These are phyloP conservation scores for Zaprionus tsacasi DNA, from an alignment of 1,140 invertebrate species.

Conservation along the genomic window DNA sequence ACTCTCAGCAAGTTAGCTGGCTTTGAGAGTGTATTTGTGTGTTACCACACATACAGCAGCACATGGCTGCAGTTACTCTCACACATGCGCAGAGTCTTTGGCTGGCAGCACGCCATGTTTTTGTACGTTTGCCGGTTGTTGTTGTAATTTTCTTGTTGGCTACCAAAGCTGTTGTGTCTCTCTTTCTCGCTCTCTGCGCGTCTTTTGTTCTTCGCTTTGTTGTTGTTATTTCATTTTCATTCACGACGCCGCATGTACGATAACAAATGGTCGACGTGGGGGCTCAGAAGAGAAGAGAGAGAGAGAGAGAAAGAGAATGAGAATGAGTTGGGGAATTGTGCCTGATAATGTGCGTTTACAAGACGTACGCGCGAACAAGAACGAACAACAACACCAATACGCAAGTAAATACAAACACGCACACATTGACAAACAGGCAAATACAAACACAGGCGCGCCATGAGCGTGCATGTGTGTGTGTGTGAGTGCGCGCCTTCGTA, in stretches of 20 bases:
- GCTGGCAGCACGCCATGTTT: conserved; percentile 45
- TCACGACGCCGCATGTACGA: conserved; percentile 40
- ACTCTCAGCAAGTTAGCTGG: conserved; percentile 13
- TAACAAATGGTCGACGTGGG: conserved; percentile 36
- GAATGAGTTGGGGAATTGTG: background rate
- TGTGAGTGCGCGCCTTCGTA: conserved; percentile 4
- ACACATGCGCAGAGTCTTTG: conserved; percentile 43
- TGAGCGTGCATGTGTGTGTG: background rate
- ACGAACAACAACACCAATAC: conserved; percentile 42
- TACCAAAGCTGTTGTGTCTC: conserved; percentile 4
- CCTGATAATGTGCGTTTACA: conserved; percentile 61
- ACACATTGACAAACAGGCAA: conserved; percentile 21
- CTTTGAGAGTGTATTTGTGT: background rate
- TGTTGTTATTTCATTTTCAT: conserved; percentile 47
- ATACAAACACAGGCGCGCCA: conserved; percentile 39
- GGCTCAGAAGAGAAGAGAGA: conserved; percentile 11
- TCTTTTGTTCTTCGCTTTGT: background rate
- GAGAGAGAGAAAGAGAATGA: background rate
- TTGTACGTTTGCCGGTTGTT: conserved; percentile 48
- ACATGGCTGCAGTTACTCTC: conserved; percentile 32
- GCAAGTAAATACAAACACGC: conserved; percentile 35
- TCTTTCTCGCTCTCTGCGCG: conserved; percentile 1
- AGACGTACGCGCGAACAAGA: conserved; percentile 44
- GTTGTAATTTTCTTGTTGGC: conserved; percentile 41
- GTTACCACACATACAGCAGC: conserved; percentile 4